Conservation (phyloP, 2,888 invertebrate species). For the Drosophila cognata region DNA sequence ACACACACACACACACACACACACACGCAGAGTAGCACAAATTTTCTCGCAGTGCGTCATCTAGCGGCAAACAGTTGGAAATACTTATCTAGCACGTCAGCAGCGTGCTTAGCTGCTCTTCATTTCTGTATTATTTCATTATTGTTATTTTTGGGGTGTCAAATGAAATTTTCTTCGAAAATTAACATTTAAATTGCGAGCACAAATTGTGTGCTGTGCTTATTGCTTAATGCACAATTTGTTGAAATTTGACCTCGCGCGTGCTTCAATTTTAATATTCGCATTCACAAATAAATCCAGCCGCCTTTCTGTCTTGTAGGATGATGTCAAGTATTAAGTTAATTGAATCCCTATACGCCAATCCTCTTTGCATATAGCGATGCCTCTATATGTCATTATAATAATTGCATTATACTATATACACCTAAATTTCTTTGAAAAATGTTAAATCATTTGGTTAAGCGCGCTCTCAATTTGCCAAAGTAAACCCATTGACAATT, state of each 20-base stretch:
- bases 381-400: neutral
- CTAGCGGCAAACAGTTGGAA: constrained; percentile 40
- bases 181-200: constrained; percentile 52
- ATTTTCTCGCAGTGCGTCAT: constrained; percentile 56
- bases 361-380: neutral
- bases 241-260: constrained; percentile 25
- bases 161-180: constrained; percentile 43
- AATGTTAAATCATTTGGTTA: constrained; percentile 58
- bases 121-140: constrained; percentile 15
- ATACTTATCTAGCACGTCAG: constrained; percentile 53
- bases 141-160: constrained; percentile 22
- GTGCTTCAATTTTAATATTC: constrained; percentile 27
- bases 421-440: neutral
- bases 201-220: neutral
- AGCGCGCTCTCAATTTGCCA: constrained; percentile 28
- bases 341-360: neutral
- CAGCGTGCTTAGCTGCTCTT: constrained; percentile 40
- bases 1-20: constrained; percentile 4
- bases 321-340: constrained; percentile 5
- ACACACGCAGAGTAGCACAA: constrained; percentile 15
- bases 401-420: constrained; percentile 2
- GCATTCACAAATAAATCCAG: constrained; percentile 24
- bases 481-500: constrained; percentile 55
- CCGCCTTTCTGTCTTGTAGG: neutral
- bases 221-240: constrained; percentile 29